These are phyloP conservation scores for Capra hircus DNA, from an alignment of 2,113 vertebrate species.

Conservation along the genomic window DNA sequence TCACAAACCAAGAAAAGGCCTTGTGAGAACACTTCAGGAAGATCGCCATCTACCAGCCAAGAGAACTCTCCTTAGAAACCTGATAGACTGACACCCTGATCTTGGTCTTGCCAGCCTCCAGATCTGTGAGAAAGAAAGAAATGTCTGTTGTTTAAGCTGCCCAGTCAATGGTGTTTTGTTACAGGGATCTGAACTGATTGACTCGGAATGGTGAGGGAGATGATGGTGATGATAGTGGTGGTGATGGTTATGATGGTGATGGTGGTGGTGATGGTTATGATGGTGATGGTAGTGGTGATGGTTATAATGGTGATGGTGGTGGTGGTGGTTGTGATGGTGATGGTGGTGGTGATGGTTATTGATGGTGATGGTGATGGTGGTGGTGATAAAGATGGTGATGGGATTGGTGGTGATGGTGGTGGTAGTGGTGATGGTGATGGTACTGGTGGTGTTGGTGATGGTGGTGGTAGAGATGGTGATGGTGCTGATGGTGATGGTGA, in stretches of 20 bases:
- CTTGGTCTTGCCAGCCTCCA: not conserved
- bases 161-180: not conserved
- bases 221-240: not conserved
- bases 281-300: too few relatives aligned
- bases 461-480: not conserved
- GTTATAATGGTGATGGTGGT: not conserved
- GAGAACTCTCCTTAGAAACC: not conserved
- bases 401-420: too few relatives aligned
- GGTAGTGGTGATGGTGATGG: not conserved
- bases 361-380: accelerated
- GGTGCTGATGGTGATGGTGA: too few relatives aligned
- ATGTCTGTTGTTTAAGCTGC: not conserved
- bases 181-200: not conserved
- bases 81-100: not conserved
- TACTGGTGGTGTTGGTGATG: too few relatives aligned
- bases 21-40: not conserved
- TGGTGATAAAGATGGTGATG: too few relatives aligned
- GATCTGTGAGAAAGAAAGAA: not conserved
- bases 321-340: accelerated
- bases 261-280: accelerated
- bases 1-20: not conserved
- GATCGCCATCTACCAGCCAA: not conserved
- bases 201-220: not conserved
- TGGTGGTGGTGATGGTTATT: too few relatives aligned
- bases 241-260: too few relatives aligned